Evolutionary conservation across 2,797 vertebrate genomes (phyloP), one percentile per base, ranked within the genome.

Genomic region (Gallirallus australis): DNA sequence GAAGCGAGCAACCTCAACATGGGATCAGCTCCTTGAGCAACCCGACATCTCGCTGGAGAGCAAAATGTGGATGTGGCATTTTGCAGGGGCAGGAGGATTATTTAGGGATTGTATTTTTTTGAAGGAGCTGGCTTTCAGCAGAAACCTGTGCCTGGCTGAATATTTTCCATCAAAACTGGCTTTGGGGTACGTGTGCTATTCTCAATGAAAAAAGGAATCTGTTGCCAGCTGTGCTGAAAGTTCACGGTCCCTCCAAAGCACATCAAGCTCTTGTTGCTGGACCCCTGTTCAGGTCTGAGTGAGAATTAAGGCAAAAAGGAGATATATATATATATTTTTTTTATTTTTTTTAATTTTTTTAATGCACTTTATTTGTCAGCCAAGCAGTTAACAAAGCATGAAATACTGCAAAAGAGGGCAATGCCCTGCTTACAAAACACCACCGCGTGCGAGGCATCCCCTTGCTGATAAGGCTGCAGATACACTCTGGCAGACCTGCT

Each of bases 1-100:
- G 40, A 56, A 35, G n/a, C 0, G 4, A 59, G 23, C 7, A 35
- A 28, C 35, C 14, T 59, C 2, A 0, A 7, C 31, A 21, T 2
- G 2, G 50, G 53, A 30, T 47, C 53, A 15, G 35, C 15, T 39
- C 63, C 21, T 9, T 42, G 61, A 64, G 50, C 2, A 21, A 77
- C 59, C 40, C 33, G 71, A 40, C 1, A 4, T n/a, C 77, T 54
- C 25, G 56, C 40, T 33, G 45, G 40, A 73, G 35, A 52, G 16
- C 25, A 23, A 30, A 9, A 1, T 3, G 35, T 9, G 40, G 19
- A 21, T 0, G 1, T 14, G 54, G 33, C 15, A 9, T 18, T 70
- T 53, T 60, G 19, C 23, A 71, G 12, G 27, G 15, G 19, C 33
- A 82, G 42, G 24, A 45, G 37, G 37, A 71, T 31, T 48, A 59